A percentile compares a stretch with the other conserved stretches of the same genome.
Evolutionary conservation across 1,140 invertebrate genomes (phyloP).

Genomic region (Sycophaga agraensis): DNA sequence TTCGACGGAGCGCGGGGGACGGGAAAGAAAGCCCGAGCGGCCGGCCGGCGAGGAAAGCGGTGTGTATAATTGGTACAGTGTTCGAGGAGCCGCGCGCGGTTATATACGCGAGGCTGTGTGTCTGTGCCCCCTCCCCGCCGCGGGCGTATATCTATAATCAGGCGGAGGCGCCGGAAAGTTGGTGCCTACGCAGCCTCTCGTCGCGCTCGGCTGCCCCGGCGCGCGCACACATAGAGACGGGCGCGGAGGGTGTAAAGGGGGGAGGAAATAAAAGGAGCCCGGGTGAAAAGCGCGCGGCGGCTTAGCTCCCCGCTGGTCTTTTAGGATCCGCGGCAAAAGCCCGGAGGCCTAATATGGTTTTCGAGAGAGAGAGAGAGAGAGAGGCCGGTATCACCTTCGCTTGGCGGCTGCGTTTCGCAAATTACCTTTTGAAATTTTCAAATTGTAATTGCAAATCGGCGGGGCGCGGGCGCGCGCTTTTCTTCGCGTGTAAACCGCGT

Average conservation of each 20-base stretch:
- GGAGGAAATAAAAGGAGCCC: background rate
- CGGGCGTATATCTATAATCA: background rate
- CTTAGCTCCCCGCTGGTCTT: background rate
- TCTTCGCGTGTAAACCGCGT: background rate
- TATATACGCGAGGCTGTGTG: too few species aligned
- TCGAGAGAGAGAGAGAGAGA: too few species aligned
- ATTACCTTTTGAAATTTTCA: too few species aligned
- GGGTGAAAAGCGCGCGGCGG: too few species aligned
- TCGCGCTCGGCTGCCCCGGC: background rate
- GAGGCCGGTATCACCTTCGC: too few species aligned
- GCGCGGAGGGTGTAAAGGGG: background rate
- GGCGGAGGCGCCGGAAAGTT: background rate
- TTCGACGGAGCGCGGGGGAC: too few species aligned
- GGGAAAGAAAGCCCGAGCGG: too few species aligned
- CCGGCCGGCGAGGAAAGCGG: too few species aligned
- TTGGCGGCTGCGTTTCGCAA: background rate
- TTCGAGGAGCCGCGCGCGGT: too few species aligned
- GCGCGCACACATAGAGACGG: background rate
- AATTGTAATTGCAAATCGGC: too few species aligned
- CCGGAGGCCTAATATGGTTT: background rate
- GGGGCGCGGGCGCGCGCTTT: too few species aligned
- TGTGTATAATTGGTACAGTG: background rate
- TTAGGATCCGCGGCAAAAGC: conserved; percentile 3
- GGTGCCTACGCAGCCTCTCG: background rate
- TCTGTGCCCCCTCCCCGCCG: background rate